Evolutionary conservation across 2,113 vertebrate genomes (phyloP).

Genomic region (Petroica traversi): DNA sequence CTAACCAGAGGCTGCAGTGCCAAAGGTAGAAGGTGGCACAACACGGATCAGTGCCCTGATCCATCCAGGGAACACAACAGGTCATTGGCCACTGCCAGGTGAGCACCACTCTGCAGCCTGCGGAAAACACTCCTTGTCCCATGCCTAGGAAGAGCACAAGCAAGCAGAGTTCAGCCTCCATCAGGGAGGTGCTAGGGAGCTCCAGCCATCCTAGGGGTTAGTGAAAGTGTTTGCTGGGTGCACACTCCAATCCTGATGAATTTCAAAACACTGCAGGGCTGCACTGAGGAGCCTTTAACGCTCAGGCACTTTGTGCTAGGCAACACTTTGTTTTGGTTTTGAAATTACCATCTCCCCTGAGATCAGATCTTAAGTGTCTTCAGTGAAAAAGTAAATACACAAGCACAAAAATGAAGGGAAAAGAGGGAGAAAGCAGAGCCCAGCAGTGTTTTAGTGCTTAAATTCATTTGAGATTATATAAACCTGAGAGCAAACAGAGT

Average conservation of each 20-base stretch:
- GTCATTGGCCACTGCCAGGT: neutral
- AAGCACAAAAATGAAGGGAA: neutral
- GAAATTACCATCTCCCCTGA: neutral
- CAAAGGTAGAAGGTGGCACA: neutral
- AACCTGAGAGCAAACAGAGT: neutral
- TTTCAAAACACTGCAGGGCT: neutral
- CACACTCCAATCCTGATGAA: neutral
- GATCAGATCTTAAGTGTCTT: conserved; percentile 4
- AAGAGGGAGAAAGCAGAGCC: neutral
- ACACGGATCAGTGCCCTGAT: neutral
- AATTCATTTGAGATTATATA: neutral
- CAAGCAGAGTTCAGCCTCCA: neutral
- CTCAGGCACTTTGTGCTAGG: neutral
- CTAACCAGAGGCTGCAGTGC: neutral
- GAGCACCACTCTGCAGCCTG: neutral
- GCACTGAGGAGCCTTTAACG: neutral
- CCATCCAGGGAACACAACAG: neutral
- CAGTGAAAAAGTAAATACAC: neutral
- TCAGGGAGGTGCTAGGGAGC: neutral
- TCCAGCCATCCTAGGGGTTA: neutral
- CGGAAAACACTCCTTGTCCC: neutral
- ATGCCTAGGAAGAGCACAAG: neutral
- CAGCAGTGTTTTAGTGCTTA: neutral
- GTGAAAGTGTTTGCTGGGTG: neutral
- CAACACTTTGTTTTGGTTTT: conserved; percentile 11